phyloP scores from a whole-genome alignment of 2,797 vertebrate species.

The Clarias fuscus region DNA sequence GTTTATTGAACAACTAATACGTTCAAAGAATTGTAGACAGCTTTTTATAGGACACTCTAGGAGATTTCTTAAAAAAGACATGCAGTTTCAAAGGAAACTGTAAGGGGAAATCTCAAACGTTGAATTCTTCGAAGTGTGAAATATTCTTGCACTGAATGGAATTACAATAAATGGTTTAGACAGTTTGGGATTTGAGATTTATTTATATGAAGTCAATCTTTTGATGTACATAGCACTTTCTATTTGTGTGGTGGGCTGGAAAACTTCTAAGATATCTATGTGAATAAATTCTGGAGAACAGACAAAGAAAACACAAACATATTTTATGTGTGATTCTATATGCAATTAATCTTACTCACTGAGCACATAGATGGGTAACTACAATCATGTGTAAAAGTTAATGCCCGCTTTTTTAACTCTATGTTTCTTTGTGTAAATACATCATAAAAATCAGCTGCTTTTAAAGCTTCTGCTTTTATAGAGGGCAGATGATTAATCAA shows the following conservation, averaged over 20 bases:
- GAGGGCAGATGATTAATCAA: too few relatives aligned
- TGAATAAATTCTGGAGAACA: not conserved
- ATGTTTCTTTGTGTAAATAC: too few relatives aligned
- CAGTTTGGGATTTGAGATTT: not conserved
- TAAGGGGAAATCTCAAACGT: conserved; percentile 54
- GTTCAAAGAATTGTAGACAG: conserved; percentile 58
- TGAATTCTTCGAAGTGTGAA: not conserved
- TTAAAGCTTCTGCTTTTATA: too few relatives aligned
- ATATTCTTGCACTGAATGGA: not conserved
- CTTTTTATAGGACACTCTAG: conserved; percentile 19
- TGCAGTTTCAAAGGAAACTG: conserved; percentile 54
- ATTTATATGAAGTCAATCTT: not conserved
- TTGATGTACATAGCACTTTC: not conserved
- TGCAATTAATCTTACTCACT: not conserved
- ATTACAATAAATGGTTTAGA: conserved; percentile 9
- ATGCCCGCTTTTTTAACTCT: too few relatives aligned
- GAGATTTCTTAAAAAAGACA: conserved; percentile 56
- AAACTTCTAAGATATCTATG: not conserved
- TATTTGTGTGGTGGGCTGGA: not conserved
- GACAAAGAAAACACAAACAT: not conserved
- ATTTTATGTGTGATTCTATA: not conserved
- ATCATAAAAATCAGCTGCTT: too few relatives aligned
- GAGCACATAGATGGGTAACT: not conserved
- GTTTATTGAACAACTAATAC: conserved; percentile 55
- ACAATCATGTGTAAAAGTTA: too few relatives aligned